Evolutionary conservation across 53 echinoderm and acorn worm genomes (phyloP), one percentile per base, ranked within the genome.

Genomic region (Holothuria leucospilota): DNA sequence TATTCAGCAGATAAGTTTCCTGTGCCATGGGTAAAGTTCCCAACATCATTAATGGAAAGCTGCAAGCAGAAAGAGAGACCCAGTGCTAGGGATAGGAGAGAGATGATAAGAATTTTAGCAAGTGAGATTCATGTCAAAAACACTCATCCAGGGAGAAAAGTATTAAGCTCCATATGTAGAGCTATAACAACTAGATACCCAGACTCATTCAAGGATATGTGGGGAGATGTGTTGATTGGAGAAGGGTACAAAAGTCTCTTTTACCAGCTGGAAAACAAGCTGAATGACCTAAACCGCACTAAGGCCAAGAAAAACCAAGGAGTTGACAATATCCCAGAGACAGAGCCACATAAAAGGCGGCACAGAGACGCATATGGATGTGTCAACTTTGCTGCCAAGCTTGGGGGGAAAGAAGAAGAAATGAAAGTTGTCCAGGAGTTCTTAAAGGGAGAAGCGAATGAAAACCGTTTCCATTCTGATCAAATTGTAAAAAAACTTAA

Each of bases 41-140:
- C 83, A 21, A 21, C 53, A 69, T 46, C 18, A n/a, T 59, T 88
- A 27, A 60, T 66, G 41, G 70, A 88, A 3, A 51, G 83, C 24
- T 51, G 29, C 1, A 82, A 83, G 34, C 69, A 82, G 58, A 88
- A 69, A 39, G 82, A 82, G 20, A 82, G 88, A 69, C 82, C 88
- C 53, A 29, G 66, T 13, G 70, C 88, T 29, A 27, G 79, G 25
- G 69, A 56, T 34, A 58, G 88, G 20, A 64, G 88, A 58, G 82
- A 88, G 68, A 88, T 88, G 88, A 69, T 88, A 38, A 51, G 88
- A 46, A 59, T 88, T 20, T 51, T 88, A 29, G 88, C 70, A 7
- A 27, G 40, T 23, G 83, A 88, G n/a, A 83, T 88, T 23, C 30
- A 51, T 0, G 67, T 79, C 23, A 23, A 11, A 13, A 49, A 26